These are phyloP conservation scores for Meliscaeva auricollis DNA, from an alignment of 2,888 invertebrate genomes.

Conservation along the genomic window DNA sequence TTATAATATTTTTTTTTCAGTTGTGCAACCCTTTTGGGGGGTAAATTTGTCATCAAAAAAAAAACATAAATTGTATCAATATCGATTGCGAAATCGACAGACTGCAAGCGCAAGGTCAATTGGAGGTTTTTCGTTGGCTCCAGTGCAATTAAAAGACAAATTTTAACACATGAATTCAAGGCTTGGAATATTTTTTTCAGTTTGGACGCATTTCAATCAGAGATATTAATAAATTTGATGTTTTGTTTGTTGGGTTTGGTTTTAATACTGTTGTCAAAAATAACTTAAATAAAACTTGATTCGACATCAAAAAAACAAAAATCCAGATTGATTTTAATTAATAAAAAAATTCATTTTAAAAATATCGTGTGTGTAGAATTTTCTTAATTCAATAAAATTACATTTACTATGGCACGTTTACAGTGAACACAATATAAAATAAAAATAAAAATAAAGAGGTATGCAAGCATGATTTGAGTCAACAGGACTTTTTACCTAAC, in stretches of 20 bases:
- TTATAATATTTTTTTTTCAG: background rate
- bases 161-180: background rate
- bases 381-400: too few relatives aligned
- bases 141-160: constrained; percentile 4
- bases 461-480: too few relatives aligned
- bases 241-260: too few relatives aligned
- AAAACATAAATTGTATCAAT: background rate
- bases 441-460: too few relatives aligned
- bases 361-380: too few relatives aligned
- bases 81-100: constrained; percentile 18
- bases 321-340: background rate
- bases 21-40: constrained; percentile 27
- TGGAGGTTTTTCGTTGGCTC: constrained; percentile 29
- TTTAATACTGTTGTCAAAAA: background rate
- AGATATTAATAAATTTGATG: background rate
- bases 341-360: too few relatives aligned
- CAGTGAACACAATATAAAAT: too few relatives aligned
- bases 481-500: background rate
- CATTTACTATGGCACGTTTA: too few relatives aligned
- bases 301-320: background rate
- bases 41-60: constrained; percentile 17
- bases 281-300: background rate
- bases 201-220: background rate
- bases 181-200: constrained; percentile 1
- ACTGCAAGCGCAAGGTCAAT: constrained; percentile 49